Evolutionary conservation across 2,113 vertebrate species (phyloP), one percentile per base, ranked within the genome.

Genomic region (Erythrocercus mccallii): DNA sequence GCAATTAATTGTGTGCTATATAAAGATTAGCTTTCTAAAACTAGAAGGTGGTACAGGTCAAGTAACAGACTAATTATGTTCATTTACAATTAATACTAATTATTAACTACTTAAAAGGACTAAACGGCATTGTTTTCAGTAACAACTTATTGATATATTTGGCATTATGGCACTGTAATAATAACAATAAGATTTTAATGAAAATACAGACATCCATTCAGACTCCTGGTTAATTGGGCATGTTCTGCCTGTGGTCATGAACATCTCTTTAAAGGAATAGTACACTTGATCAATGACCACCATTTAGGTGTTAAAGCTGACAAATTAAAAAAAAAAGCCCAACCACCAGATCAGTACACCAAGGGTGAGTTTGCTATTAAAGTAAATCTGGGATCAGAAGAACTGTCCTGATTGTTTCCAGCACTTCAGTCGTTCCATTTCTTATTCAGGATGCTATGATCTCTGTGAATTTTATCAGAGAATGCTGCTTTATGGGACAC

Each of bases 341-440:
- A 42, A 6, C 9, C 23, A 70, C 25, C 37, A 77, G 12, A 95
- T 95, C 88, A 94, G 66, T 92, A 81, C 61, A 84, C 68, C n/a
- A 72, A 74, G 82, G 80, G 51, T 97, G 92, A n/a, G 93, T 97
- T 96, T 97, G 71, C 92, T 95, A 86, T 96, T 97, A 96, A 96
- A 95, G 97, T 97, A 89, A 95, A 93, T 94, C 90, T 95, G 88
- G 81, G 95, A 96, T 86, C 92, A 97, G 95, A 96, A 96, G 86
- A 96, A 93, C 77, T 93, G 79, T 95, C 85, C 94, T 92, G 74
- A 94, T 93, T 81, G 74, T 72, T 90, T 96, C 94, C 86, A 95
- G 96, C 92, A 94, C 84, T 97, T 96, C 85, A 81, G 69, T 88
- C 23, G 31, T 87, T 91, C 73, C 20, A 85, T 85, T 78, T 93